Evolutionary conservation across 1,140 invertebrate species (phyloP), one percentile per base, ranked within the genome.

Genomic region (Drosophila subpulchrella): DNA sequence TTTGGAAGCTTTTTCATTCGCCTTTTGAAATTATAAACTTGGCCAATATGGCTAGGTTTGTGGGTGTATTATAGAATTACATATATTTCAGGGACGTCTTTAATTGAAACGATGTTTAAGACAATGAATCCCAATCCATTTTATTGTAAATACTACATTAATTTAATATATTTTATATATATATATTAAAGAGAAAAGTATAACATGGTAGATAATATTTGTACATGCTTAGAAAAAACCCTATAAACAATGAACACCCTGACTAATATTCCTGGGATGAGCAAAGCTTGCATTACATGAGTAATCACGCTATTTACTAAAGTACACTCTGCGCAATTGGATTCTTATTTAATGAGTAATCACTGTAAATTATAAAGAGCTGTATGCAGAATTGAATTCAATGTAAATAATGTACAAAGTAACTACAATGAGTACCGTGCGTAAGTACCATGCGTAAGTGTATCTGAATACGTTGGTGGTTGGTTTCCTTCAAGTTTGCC

Each of bases 401-500:
- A 20, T 70, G 27, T 48, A 73, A 32, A 62, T 67, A 27, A 27
- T 27, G 27, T 27, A 27, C 27, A 27, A 4, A 4, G 27, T 27
- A 32, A 20, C 38, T 24, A 36, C 13, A 30, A 42, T 57, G 17
- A 42, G 46, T 47, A n/a, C 3, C 8, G 34, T 24, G 7, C 32
- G 20, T 54, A 42, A 48, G 27, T 47, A n/a, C 3, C 11, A 41
- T 24, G 7, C 32, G 20, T 54, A 42, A 48, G 27, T 57, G 58
- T 58, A 46, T 12, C 5, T 20, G 5, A 3, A 3, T 20, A 36
- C 32, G 24, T 51, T 53, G 51, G 61, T 70, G 81, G 81, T 75
- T 62, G 70, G 46, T 70, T 57, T 54, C 24, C 12, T 20, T 53
- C 36, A 57, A 65, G 70, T 58, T 66, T 55, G 56, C 4, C 38